Percentiles rank a stretch among this genome's conserved stretches.
Conservation (phyloP, 2,888 invertebrate species). For the Deladenus siricidicola region DNA sequence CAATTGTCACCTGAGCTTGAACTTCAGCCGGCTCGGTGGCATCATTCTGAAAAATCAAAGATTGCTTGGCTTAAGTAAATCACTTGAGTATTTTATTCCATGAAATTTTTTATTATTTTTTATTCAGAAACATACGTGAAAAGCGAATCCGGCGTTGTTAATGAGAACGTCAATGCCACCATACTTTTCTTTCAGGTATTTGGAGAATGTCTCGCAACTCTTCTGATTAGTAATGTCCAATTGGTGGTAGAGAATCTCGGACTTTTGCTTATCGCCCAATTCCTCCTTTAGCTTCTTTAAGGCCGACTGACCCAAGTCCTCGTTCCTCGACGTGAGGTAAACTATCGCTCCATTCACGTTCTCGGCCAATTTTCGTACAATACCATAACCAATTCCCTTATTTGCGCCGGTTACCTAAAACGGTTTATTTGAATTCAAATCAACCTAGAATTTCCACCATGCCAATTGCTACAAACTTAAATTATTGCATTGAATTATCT, state of each 20-base stretch:
- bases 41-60: slow-evolving; percentile 13
- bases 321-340: slow-evolving; percentile 28
- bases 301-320: slow-evolving; percentile 18
- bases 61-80: neutral
- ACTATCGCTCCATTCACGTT: slow-evolving; percentile 19
- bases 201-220: slow-evolving; percentile 59
- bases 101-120: neutral
- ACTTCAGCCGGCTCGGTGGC: slow-evolving; percentile 62
- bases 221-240: slow-evolving; percentile 49
- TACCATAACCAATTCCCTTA: slow-evolving; percentile 30
- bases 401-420: slow-evolving; percentile 33
- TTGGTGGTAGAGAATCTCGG: slow-evolving; percentile 19
- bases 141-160: slow-evolving; percentile 63
- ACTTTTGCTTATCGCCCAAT: slow-evolving; percentile 7
- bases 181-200: slow-evolving; percentile 62
- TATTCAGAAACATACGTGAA: slow-evolving; percentile 11
- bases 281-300: slow-evolving; percentile 17
- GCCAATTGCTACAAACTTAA: no score
- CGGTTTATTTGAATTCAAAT: no score
- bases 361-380: slow-evolving; percentile 25
- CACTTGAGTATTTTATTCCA: no score
- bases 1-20: slow-evolving; percentile 67
- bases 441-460: no score
- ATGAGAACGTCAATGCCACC: slow-evolving; percentile 68
- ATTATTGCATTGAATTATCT: no score